phyloP scores from a whole-genome alignment of 2,888 invertebrate genomes.

The Microctonus aethiopoides region DNA sequence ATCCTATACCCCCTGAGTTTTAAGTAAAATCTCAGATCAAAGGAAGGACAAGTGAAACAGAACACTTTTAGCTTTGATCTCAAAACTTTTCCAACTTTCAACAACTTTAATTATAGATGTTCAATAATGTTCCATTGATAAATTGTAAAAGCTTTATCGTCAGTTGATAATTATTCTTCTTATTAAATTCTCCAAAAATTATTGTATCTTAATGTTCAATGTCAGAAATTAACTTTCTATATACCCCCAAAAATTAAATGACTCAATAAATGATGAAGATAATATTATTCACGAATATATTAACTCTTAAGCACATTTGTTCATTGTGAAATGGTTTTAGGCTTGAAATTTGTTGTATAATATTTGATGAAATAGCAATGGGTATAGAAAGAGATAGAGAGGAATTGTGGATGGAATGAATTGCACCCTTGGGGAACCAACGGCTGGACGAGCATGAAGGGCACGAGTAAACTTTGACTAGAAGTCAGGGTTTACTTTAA shows the following conservation, averaged over 20 bases:
- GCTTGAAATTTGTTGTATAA: background rate
- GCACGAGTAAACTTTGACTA: conserved; percentile 13
- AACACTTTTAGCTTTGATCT: conserved; percentile 2
- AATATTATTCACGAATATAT: background rate
- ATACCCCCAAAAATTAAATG: background rate
- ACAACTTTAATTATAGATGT: background rate
- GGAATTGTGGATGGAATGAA: conserved; percentile 40
- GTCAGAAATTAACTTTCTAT: background rate
- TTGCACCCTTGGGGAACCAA: conserved; percentile 56
- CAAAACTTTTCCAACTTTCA: background rate
- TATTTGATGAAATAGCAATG: background rate
- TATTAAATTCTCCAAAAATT: background rate
- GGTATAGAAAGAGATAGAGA: conserved; percentile 33
- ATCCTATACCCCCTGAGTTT: conserved; percentile 19
- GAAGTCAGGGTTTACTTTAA: conserved; percentile 52
- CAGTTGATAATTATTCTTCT: background rate
- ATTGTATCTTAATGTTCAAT: background rate
- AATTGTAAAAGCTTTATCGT: background rate
- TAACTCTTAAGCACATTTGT: background rate
- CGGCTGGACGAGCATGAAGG: conserved; percentile 45
- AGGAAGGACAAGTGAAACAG: conserved; percentile 2
- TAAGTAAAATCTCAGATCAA: conserved; percentile 38
- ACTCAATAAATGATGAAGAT: background rate
- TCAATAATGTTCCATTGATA: conserved; percentile 6
- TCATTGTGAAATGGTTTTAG: background rate